Evolutionary conservation across 2,113 vertebrate species (phyloP), one percentile per base, ranked within the genome.

Genomic region (Channa argus): DNA sequence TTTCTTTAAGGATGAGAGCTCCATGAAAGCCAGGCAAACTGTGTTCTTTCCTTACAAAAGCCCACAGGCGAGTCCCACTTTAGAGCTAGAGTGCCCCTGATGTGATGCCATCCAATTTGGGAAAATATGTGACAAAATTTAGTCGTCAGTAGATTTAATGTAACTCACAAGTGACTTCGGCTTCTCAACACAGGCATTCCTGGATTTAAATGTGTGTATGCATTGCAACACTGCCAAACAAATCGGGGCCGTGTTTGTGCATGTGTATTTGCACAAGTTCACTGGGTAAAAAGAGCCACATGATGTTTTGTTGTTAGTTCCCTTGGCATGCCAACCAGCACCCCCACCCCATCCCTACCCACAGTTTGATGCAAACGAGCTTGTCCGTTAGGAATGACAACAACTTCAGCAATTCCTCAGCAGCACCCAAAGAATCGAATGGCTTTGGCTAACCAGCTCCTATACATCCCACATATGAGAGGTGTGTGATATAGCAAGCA

Each of bases 291-390:
- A 86, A 80, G 63, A 84, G 71, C 81, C 85, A 82, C 78, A 89
- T 91, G 88, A 88, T 92, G 88, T 94, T 93, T 91, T 88, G 81
- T 88, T 86, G 71, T 43, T 41, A 52, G 68, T 59, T 73, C 56
- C 63, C 44, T 71, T 90, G 90, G 86, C 88, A 86, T 71, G 44
- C n/a, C 3, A 63, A 75, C 47, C 71, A 24, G 52, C 10, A 37
- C 14, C 47, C 34, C 52, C 62, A 43, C 13, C 55, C 65, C 55
- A 14, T 43, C 63, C 60, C 46, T 50, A 24, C 68, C 11, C 15
- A 24, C 12, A 12, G 34, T 5, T 14, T 8, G 36, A 69, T 46
- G 73, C 62, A 77, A 59, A 61, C 55, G n/a, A 66, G 56, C 69
- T 49, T 45, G 64, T 64, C 71, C 37, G 8, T 49, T 64, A 59